Evolutionary conservation across 2,888 invertebrate species (phyloP).

Genomic region (Cepaea hortensis): DNA sequence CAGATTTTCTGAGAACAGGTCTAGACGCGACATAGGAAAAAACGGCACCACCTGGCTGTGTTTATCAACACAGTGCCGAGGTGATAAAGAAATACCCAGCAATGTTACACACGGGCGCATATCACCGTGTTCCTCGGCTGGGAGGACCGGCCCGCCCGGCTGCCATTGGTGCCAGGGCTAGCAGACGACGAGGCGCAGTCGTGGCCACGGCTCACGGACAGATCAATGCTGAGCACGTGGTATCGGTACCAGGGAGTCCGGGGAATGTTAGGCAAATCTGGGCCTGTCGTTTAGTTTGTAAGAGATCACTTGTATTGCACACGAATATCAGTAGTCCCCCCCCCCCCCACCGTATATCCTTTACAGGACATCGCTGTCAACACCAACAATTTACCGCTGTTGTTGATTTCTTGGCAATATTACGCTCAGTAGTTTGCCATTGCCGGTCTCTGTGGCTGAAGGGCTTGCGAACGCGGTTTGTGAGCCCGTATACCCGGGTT

Average conservation of each 20-base stretch:
- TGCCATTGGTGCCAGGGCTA: background rate
- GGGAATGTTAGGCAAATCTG: no score
- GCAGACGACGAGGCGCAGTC: background rate
- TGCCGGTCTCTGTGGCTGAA: no score
- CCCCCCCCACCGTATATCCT: no score
- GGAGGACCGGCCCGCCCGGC: background rate
- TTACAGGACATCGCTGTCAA: no score
- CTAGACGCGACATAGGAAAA: background rate
- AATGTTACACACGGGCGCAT: background rate
- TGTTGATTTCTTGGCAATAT: no score
- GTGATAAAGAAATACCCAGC: background rate
- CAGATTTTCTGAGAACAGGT: background rate
- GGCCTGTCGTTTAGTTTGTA: no score
- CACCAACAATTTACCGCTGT: no score
- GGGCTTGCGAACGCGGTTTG: no score
- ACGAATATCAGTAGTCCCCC: no score
- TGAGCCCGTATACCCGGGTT: no score
- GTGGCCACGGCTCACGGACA: background rate
- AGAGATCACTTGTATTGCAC: no score
- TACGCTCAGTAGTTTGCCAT: no score
- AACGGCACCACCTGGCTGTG: background rate
- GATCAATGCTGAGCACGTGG: background rate
- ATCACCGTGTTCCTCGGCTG: background rate
- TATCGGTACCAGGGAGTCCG: background rate
- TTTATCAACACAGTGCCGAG: background rate